These are phyloP conservation scores for Psilopsiagon aymara DNA, from an alignment of 2,113 vertebrate genomes.

Conservation along the genomic window DNA sequence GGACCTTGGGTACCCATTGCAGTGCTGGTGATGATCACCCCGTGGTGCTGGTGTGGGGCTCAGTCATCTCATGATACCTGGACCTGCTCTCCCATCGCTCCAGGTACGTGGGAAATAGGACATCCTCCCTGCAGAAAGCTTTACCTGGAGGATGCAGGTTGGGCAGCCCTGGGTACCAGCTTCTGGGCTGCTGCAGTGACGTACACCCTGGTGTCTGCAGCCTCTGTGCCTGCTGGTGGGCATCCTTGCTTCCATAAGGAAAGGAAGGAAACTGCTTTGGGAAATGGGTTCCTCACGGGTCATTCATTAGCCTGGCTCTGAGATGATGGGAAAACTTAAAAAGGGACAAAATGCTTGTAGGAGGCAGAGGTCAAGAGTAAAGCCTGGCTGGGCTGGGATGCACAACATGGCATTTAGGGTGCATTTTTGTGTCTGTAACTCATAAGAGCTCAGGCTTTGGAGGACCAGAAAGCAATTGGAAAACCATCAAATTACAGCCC, in stretches of 20 bases:
- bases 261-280: not conserved
- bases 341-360: not conserved
- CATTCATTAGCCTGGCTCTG: not conserved
- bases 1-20: fast-evolving
- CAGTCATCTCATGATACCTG: fast-evolving
- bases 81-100: not conserved
- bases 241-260: not conserved
- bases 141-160: fast-evolving
- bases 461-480: not conserved
- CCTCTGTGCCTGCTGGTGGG: not conserved
- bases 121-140: not conserved
- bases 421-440: not conserved
- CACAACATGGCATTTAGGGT: not conserved
- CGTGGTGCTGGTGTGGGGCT: fast-evolving
- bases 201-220: not conserved
- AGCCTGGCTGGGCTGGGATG: not conserved
- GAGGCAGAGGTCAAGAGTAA: not conserved
- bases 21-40: not conserved
- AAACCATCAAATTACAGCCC: slow-evolving; percentile 35
- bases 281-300: not conserved
- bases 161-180: not conserved
- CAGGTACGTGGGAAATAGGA: fast-evolving
- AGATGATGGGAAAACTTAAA: slow-evolving; percentile 1
- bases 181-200: not conserved
- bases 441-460: not conserved